Base-by-base conservation (phyloP, 2,888 invertebrate species). In the Amaurobius ferox region DNA sequence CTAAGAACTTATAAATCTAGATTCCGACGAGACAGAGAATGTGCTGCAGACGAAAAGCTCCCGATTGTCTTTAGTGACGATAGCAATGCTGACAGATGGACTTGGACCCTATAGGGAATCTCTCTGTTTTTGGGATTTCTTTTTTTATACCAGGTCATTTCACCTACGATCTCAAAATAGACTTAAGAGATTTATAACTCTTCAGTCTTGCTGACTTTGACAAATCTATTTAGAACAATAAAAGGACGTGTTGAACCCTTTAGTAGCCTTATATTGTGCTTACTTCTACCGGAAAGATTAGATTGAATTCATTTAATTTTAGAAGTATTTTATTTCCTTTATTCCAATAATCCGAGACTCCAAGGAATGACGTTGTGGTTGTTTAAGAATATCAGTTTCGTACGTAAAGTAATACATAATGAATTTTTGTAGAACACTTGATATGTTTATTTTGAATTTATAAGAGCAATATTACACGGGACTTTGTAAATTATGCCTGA, bases 101-200 rank as follows among this genome's bases (percentile, higher is more conserved):
- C 64, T 32, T 11, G 71, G 77, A 55, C 30, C 62, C 83, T 55
- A 48, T 1, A 35, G 74, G 70, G 83, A 77, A 55, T 73, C 23
- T 28, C 67, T 66, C 67, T 73, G 73, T 80, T 67, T 29, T 39
- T 66, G 19, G 19, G 72, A 70, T 70, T 39, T 76, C 74, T 40
- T 35, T 44, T 44, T 76, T 81, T 32, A 77, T 77, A 70, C 55
- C 77, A 77, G 83, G 64, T 83, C 83, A 83, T 83, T 83, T 83
- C 83, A 83, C 83, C 68, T 68, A 55, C 77, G 77, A 83, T 76
- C 76, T 77, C 83, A 83, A 83, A 83, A 77, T 83, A 83, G 83
- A 83, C 83, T 83, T 83, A 83, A 83, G 77, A 83, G 83, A 83
- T 83, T 83, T 83, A 83, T 83, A 76, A 83, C 83, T 83, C 83